These are phyloP conservation scores for Rhynchotus rufescens DNA, from an alignment of 2,797 vertebrate genomes.

Conservation along the genomic window DNA sequence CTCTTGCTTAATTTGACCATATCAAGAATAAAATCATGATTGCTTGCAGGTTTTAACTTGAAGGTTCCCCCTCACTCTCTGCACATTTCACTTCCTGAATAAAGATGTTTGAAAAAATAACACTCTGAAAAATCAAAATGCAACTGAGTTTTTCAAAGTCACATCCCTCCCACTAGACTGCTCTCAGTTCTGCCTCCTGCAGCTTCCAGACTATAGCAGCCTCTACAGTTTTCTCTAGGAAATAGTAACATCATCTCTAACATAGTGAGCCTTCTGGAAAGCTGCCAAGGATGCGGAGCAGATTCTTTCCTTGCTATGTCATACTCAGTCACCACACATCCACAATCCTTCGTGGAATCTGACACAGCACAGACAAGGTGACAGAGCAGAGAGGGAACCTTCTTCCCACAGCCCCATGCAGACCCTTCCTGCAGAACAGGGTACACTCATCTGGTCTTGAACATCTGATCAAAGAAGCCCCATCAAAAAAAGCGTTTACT, in stretches of 20 bases:
- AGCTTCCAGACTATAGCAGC: neutral
- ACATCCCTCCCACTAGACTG: neutral
- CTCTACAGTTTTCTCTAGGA: neutral
- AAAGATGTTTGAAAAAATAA: neutral
- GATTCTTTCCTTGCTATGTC: neutral
- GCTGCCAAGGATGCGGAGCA: neutral
- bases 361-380: neutral
- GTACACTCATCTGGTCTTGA: neutral
- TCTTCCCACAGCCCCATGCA: neutral
- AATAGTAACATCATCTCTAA: neutral
- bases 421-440: neutral
- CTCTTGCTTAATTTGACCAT: neutral
- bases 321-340: neutral
- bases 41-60: neutral
- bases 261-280: neutral
- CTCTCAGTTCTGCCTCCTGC: neutral
- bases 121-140: neutral
- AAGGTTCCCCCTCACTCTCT: neutral
- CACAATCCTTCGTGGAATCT: neutral
- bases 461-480: neutral
- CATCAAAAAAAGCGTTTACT: neutral
- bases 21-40: neutral
- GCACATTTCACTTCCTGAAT: neutral
- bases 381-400: neutral
- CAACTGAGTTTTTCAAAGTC: neutral